Percentiles rank a stretch among this genome's conserved stretches.
Evolutionary conservation across 1,140 invertebrate genomes (phyloP).

Genomic region (Dufourea novaeangliae): DNA sequence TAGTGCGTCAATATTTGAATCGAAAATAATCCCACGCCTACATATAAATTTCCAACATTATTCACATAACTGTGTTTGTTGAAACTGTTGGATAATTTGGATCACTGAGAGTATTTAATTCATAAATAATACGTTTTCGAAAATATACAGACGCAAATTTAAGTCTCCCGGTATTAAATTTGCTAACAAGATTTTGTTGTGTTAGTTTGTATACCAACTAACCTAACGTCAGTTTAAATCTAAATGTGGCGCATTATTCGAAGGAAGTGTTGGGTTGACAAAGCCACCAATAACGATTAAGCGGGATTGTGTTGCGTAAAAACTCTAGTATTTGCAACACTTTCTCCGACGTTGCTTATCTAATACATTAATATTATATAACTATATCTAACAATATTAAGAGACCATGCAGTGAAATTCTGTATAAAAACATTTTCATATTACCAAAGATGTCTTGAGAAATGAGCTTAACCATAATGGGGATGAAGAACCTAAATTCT

Average conservation of each 20-base stretch:
- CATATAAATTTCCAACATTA: background rate
- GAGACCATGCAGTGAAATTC: no score
- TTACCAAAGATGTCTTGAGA: no score
- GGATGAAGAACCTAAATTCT: no score
- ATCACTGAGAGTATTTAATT: background rate
- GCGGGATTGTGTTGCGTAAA: background rate
- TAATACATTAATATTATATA: no score
- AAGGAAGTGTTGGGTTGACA: background rate
- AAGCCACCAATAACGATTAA: background rate
- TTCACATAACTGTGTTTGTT: background rate
- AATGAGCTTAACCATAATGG: no score
- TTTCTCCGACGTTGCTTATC: no score
- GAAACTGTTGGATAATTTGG: background rate
- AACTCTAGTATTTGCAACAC: no score
- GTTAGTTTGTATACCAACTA: constrained; percentile 30
- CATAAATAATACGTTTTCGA: background rate
- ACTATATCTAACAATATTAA: no score
- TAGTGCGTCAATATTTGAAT: background rate
- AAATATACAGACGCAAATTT: background rate
- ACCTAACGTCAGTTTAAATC: constrained; percentile 16
- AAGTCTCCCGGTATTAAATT: constrained; percentile 13
- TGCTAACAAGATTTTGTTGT: constrained; percentile 1
- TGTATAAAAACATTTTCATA: no score
- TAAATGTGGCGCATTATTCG: background rate
- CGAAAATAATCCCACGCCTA: background rate